Base-by-base conservation (phyloP, 2,888 invertebrate species). In the Phaonia tiefii region DNA sequence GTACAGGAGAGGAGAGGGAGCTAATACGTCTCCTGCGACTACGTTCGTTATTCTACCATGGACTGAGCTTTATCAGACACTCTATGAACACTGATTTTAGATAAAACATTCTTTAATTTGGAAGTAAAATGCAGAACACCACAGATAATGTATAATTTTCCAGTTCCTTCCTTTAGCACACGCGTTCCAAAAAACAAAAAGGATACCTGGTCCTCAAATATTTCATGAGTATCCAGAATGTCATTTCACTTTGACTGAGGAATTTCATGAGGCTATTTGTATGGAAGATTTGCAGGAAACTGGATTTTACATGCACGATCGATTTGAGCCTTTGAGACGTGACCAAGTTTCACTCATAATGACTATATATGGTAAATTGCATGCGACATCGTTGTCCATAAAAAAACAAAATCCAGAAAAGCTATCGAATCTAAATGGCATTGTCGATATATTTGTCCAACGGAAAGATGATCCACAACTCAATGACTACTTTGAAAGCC, bases 231-330 rank as follows among this genome's bases (percentile, higher is more conserved):
- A 85, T 49, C 86, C 88, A 2, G 79, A 65, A 1, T 88, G 86
- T 39, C 84, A 84, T 20, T 80, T 78, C 22, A 85, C 80, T 1
- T 78, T 86, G 10, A 86, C 82, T 8, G 87, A 89, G 0, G 91
- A 92, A 11, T 86, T 86, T 49, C 84, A 89, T 51, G 91, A 92
- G 84, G 88, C 91, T 15, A 91, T 92, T 15, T 91, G 91, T 20
- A 89, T 92, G 89, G 92, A 92, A 84, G 92, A 92, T 84, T 85
- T 92, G 22, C 86, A 87, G 70, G 80, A 85, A n/a, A 84, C 86
- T 26, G 90, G 90, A 10, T 92, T 90, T 84, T 83, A 86, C 17
- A 91, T 92, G 90, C 90, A 88, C 58, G 90, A 92, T 77, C 89
- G 92, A 70, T 89, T 90, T 46, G 86, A 89, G 31, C 89, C 89